Evolutionary conservation across 2,113 vertebrate genomes (phyloP).

Genomic region (Pseudorectes ferrugineus): DNA sequence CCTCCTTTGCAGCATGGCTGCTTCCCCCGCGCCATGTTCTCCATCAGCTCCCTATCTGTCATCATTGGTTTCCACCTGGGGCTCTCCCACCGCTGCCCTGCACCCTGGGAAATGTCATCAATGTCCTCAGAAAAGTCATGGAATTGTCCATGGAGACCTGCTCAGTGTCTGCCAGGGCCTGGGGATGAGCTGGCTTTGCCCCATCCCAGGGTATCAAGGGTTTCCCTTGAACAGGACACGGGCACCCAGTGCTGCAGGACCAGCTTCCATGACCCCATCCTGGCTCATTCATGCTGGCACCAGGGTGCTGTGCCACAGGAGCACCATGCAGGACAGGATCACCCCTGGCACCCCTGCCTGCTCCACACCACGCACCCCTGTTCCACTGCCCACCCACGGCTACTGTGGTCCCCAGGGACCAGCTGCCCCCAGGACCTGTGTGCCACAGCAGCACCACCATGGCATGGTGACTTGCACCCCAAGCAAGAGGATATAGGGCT

Average conservation of each 20-base stretch:
- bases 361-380: neutral
- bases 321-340: neutral
- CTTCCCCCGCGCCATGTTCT: rapidly evolving
- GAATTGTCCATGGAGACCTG: rapidly evolving
- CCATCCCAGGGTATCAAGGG: rapidly evolving
- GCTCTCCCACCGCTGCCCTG: neutral
- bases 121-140: neutral
- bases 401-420: neutral
- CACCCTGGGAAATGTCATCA: neutral
- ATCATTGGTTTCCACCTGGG: neutral
- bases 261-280: neutral
- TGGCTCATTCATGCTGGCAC: rapidly evolving
- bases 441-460: rapidly evolving
- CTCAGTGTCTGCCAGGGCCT: neutral
- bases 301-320: neutral
- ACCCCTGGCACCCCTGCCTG: slow-evolving; percentile 21
- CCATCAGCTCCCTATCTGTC: neutral
- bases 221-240: neutral
- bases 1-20: neutral
- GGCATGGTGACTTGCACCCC: rapidly evolving
- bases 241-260: neutral
- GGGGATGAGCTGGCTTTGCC: neutral
- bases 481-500: neutral
- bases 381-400: rapidly evolving
- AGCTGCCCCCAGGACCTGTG: neutral